A percentile compares a stretch with the other conserved stretches of the same genome.
Conservation (phyloP, 2,113 vertebrate species). For the Hemichromis elongatus region DNA sequence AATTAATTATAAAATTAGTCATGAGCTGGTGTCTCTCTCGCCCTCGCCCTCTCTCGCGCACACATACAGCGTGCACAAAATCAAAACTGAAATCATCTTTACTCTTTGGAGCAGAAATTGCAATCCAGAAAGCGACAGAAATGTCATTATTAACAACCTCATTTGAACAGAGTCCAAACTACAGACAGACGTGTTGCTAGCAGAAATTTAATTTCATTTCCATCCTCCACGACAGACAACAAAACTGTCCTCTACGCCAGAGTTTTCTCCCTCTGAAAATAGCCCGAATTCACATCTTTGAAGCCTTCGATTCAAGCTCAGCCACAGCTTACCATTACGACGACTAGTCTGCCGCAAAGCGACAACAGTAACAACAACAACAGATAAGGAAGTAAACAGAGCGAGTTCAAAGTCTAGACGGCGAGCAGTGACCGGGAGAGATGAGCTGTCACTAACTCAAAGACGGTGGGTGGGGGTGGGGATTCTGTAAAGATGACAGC, state of each 20-base stretch:
- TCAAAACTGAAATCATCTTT: constrained; percentile 7
- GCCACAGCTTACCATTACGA: constrained; percentile 8
- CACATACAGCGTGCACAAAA: not conserved
- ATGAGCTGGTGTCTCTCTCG: constrained; percentile 34
- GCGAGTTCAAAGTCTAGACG: constrained; percentile 65
- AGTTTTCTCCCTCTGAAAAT: not conserved
- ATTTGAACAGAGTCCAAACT: not conserved
- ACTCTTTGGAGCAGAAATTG: not conserved
- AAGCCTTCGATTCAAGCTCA: constrained; percentile 23
- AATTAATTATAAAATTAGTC: constrained; percentile 74
- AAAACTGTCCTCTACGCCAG: not conserved
- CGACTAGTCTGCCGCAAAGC: constrained; percentile 12
- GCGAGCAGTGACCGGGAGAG: constrained; percentile 60
- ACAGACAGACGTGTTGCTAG: not conserved
- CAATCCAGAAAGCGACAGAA: not conserved
- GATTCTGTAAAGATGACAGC: constrained; percentile 58
- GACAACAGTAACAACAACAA: constrained; percentile 32
- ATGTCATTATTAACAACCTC: not conserved
- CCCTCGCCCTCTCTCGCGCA: not conserved
- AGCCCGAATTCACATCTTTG: constrained; percentile 34
- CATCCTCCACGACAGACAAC: not conserved
- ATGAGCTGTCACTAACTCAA: constrained; percentile 70
- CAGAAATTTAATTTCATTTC: not conserved
- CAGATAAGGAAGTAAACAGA: constrained; percentile 52
- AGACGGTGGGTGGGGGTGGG: constrained; percentile 6